Base-by-base conservation (phyloP, 1,140 invertebrate species). In the Hermatobates lingyangjiaoensis region DNA sequence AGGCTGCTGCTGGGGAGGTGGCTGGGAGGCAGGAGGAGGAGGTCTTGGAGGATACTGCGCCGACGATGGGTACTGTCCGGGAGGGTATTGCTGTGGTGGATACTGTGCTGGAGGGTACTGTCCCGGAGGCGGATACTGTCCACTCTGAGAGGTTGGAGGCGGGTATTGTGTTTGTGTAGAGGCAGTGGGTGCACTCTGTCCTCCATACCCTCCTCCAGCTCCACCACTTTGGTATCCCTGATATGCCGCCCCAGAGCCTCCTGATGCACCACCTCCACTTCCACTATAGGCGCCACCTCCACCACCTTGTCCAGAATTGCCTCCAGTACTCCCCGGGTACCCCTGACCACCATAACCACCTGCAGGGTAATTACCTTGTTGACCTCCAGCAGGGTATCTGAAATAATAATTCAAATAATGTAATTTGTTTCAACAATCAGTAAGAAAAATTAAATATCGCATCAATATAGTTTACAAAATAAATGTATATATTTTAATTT, bases 41-140 rank as follows among this genome's bases (percentile, higher is more conserved):
- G 52, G 52, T 5, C 40, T 30, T 45, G 47, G n/a, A 25, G 52
- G 39, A 42, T 42, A 18, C 5, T 42, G 21, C 18, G 14, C 14
- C 21, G 14, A 20, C 14, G 39, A 4, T 42, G 39, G 39, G 18
- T 42, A 42, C 39, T 42, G 39, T 7, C 39, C 39, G 5, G 39
- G 39, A 42, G 14, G 14, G 18, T 42, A 42, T 18, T 42, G 39
- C 21, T 42, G 39, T 18, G 39, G 5, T 42, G 39, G 39, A 20
- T 42, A 42, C 39, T 42, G 39, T 7, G 14, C 39, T 10, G 39
- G 18, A 5, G 5, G 39, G 18, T 42, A 42, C 18, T 42, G 39
- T 20, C 18, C 7, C n/a, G n/a, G n/a, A 20, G 5, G 5, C 21
- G 39, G 5, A 18, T 42, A 42, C 21, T 20, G 14, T 34, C 30